Percentiles rank a stretch among this genome's conserved stretches.
Evolutionary conservation across 2,888 invertebrate genomes (phyloP).

Genomic region (Drosophila recens): DNA sequence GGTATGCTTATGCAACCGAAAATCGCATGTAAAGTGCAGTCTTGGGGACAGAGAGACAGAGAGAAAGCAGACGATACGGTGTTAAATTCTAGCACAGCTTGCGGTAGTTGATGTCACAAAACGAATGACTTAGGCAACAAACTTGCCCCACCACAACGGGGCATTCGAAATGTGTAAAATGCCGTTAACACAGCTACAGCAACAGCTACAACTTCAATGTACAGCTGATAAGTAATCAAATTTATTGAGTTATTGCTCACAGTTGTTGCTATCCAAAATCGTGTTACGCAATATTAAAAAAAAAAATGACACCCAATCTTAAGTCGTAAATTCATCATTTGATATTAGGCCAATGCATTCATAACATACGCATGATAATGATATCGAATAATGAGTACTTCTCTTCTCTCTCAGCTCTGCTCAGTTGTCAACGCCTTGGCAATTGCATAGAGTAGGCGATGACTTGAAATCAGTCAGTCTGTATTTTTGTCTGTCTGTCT

Average conservation of each 20-base stretch:
- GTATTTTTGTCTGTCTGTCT: neutral
- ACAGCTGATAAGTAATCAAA: slow-evolving; percentile 28
- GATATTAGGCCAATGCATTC: slow-evolving; percentile 25
- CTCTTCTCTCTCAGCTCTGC: slow-evolving; percentile 7
- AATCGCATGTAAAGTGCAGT: slow-evolving; percentile 42
- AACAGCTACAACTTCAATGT: neutral
- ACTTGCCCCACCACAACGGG: slow-evolving; percentile 46
- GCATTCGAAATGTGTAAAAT: slow-evolving; percentile 26
- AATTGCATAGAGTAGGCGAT: slow-evolving; percentile 27
- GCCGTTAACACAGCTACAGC: slow-evolving; percentile 42
- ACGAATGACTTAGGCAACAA: slow-evolving; percentile 67
- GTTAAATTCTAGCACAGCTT: slow-evolving; percentile 72
- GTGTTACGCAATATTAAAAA: slow-evolving; percentile 34
- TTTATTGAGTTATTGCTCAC: slow-evolving; percentile 35
- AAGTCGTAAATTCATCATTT: slow-evolving; percentile 20
- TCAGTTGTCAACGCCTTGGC: slow-evolving; percentile 23
- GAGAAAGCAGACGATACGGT: slow-evolving; percentile 30
- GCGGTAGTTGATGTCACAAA: slow-evolving; percentile 77
- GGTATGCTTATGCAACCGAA: slow-evolving; percentile 44
- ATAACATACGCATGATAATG: slow-evolving; percentile 2
- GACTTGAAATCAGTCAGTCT: slow-evolving; percentile 12
- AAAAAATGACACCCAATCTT: slow-evolving; percentile 34
- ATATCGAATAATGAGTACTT: neutral
- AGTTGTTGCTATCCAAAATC: slow-evolving; percentile 32
- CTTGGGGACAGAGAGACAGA: slow-evolving; percentile 38